These are phyloP conservation scores for Calyptommatus sinebrachiatus DNA, from an alignment of 2,113 vertebrate genomes.

Conservation along the genomic window DNA sequence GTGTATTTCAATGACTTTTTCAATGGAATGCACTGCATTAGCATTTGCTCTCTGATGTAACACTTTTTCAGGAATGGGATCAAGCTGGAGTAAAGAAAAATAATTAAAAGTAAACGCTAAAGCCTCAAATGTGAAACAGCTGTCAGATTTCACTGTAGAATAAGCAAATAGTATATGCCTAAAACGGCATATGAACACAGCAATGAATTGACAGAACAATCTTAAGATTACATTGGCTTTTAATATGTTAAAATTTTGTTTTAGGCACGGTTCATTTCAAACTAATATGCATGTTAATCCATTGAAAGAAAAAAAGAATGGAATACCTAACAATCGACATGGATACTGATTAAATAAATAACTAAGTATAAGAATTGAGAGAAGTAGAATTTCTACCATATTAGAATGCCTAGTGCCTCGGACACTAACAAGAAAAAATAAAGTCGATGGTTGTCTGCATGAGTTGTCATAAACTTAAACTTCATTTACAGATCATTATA, in stretches of 20 bases:
- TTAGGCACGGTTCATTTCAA: neutral
- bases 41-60: conserved; percentile 88
- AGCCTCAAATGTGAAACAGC: neutral
- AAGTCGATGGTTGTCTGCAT: too few relatives aligned
- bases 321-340: too few relatives aligned
- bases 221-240: neutral
- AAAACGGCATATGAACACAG: neutral
- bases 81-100: conserved; percentile 67
- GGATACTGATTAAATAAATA: too few relatives aligned
- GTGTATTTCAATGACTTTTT: conserved; percentile 91
- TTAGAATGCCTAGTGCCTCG: too few relatives aligned
- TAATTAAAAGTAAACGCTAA: neutral
- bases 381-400: too few relatives aligned
- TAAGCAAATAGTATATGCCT: too few relatives aligned
- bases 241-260: neutral
- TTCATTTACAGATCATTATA: too few relatives aligned
- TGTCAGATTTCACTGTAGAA: neutral
- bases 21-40: conserved; percentile 90
- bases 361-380: too few relatives aligned
- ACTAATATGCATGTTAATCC: neutral
- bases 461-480: too few relatives aligned
- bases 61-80: conserved; percentile 86
- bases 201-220: neutral
- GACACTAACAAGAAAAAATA: neutral
- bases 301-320: neutral